Evolutionary conservation across 2,113 vertebrate species (phyloP).

Genomic region (Gopherus evgoodei): DNA sequence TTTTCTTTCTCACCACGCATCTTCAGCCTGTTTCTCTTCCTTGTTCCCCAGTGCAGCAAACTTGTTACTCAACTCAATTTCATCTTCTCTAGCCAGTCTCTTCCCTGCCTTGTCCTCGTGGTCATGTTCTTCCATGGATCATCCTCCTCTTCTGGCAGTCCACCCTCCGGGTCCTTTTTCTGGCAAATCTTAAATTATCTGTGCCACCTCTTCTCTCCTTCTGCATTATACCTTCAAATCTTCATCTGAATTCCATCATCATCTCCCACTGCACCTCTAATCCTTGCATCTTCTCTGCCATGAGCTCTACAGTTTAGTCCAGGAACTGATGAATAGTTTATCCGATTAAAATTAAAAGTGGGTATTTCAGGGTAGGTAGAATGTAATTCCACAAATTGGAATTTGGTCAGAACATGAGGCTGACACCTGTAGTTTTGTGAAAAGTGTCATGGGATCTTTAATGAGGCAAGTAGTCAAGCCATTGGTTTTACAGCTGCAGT

Average conservation of each 20-base stretch:
- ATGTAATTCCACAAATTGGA: not conserved
- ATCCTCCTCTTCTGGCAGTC: not conserved
- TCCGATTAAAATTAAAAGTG: constrained; percentile 1
- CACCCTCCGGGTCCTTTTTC: not conserved
- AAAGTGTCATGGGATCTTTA: not conserved
- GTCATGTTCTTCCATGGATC: not conserved
- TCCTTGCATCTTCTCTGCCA: not conserved
- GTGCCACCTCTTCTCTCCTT: not conserved
- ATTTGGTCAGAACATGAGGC: not conserved
- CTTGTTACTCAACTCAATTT: not conserved
- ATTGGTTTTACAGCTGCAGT: constrained; percentile 18
- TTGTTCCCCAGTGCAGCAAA: not conserved
- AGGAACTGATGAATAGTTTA: not conserved
- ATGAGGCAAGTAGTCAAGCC: not conserved
- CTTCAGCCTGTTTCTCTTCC: not conserved
- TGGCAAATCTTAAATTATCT: not conserved
- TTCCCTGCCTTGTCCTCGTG: not conserved
- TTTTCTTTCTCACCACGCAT: not conserved
- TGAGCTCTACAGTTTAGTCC: not conserved
- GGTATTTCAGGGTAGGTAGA: not conserved
- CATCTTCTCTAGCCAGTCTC: not conserved
- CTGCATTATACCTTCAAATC: not conserved
- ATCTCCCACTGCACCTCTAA: not conserved
- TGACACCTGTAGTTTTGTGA: not conserved
- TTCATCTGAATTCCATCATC: not conserved